Evolutionary conservation across 2,888 invertebrate genomes (phyloP), one percentile per base, ranked within the genome.

Genomic region (Chamaedrilus cognettii): DNA sequence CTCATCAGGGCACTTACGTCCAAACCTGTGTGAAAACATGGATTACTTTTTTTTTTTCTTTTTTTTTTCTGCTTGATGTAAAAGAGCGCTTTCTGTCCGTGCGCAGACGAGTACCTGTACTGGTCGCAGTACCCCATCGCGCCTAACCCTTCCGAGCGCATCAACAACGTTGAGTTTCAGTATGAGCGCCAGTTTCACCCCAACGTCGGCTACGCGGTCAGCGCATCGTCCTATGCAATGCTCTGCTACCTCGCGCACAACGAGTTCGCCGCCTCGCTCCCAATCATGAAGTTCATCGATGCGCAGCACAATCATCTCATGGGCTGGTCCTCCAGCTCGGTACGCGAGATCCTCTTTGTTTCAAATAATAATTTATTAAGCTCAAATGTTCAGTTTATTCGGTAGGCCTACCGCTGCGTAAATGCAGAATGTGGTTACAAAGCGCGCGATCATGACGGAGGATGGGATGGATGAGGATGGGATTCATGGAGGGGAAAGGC

Each of bases 151-250:
- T 77, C 77, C 2, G 75, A 77, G 42, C 78, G 79, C 33, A 73
- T 79, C 64, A 80, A 80, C 67, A 79, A 77, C 42, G 76, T 80
- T 80, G 93, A 93, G 15, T 96, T 94, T 87, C 86, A 92, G 0
- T 85, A 94, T 69, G 94, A 96, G 0, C 89, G 96, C 0, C 85
- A 94, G 68, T 78, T 79, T 49, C 60, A 51, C 49, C 63, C 60
- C 0, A 68, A 74, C 52, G 59, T 69, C 5, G 75, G 66, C 31
- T 58, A 92, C 80, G 96, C 96, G 82, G 91, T 96, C 56, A 94
- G 94, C 79, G 90, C 96, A 0, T 97, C 96, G 0, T 91, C 96
- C 0, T 96, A 95, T 82, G 96, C 93, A 0, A 85, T 97, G 60
- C 85, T 96, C 76, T 91, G 94, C 0, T 93, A 94, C 80, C 79